Base-by-base conservation (phyloP, 2,888 invertebrate genomes). In the Ornithoptera priamus region DNA sequence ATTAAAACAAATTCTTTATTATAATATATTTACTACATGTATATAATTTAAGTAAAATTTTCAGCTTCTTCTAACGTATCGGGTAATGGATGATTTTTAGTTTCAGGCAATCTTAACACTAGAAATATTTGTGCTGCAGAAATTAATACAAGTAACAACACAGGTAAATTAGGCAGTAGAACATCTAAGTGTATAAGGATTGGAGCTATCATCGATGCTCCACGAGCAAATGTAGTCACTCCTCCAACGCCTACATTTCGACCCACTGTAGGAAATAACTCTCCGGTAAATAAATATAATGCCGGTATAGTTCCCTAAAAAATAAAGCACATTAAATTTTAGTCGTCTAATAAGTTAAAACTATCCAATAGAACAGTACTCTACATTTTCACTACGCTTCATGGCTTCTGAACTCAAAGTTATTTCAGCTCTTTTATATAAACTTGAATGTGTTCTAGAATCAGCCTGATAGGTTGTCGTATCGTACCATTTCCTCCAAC, bases 261-360 rank as follows among this genome's bases (percentile, higher is more conserved):
- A 4, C 96, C 93, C 20, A 96, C 93, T 0, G 97, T 97, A 15
- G 97, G 97, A 80, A 95, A 97, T 53, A 97, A 83, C 85, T 97
- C 97, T 0, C 96, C 96, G 15, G 96, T 94, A 81, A 94, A 96
- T 22, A 97, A 91, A 82, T 96, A 97, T 68, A 96, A 86, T 0
- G 95, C 87, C 67, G 93, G 90, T 71, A 92, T 84, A 0, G 93
- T 88, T 15, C 94, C 90, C 94, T 94, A 82, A 62, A 87, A 86
- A 67, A 15, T 12, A 46, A 50, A 50, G 17, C 17, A 18, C 5
- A 15, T 50, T 18, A 17, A 50, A 17, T 50, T 50, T 15, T 50
- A 17, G 50, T 50, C 18, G 5, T 4, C 5, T 15, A 50, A 15
- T 15, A 50, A 50, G 39, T 39, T 10, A 10, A 8, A 39, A 39